phyloP scores from a whole-genome alignment of 2,797 vertebrate genomes.

The Mormyrops attenuatus region DNA sequence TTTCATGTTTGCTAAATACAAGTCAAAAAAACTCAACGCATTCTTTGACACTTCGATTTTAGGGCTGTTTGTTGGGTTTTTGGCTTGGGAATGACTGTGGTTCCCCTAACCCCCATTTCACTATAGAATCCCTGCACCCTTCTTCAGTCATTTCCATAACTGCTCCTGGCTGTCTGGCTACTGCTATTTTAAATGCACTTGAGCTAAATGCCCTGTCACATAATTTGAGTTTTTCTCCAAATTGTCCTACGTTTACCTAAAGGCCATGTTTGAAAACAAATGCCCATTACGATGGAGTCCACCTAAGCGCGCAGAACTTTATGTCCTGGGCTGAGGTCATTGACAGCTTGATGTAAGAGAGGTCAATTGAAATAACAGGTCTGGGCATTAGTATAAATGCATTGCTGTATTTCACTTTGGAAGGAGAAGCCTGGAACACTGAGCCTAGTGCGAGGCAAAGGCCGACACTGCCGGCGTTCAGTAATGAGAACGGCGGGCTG shows the following conservation, averaged over 20 bases:
- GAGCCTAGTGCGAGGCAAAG: constrained; percentile 48
- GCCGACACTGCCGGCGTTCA: constrained; percentile 32
- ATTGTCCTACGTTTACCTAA: constrained; percentile 45
- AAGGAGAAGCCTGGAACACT: constrained; percentile 51
- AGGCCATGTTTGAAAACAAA: constrained; percentile 63
- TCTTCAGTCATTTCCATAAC: constrained; percentile 69
- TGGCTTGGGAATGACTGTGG: constrained; percentile 28
- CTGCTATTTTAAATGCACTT: constrained; percentile 59
- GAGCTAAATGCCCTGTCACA: constrained; percentile 71
- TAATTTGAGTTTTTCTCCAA: constrained; percentile 53
- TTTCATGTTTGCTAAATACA: not conserved
- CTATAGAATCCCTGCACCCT: constrained; percentile 48
- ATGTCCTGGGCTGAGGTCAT: constrained; percentile 72
- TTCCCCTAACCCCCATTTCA: constrained; percentile 36
- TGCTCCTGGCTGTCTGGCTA: constrained; percentile 71
- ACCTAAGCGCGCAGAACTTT: constrained; percentile 58
- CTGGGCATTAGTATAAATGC: constrained; percentile 75
- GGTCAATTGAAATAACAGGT: constrained; percentile 83
- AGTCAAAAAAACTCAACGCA: constrained; percentile 32
- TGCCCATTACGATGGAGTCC: constrained; percentile 71
- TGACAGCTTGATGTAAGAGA: constrained; percentile 78
- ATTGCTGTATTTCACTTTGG: constrained; percentile 59
- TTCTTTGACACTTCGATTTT: constrained; percentile 35
- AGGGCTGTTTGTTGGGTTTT: constrained; percentile 54
- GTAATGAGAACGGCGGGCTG: constrained; percentile 72